Evolutionary conservation across 2,797 vertebrate species (phyloP), one percentile per base, ranked within the genome.

Genomic region (Clarias pachynema): DNA sequence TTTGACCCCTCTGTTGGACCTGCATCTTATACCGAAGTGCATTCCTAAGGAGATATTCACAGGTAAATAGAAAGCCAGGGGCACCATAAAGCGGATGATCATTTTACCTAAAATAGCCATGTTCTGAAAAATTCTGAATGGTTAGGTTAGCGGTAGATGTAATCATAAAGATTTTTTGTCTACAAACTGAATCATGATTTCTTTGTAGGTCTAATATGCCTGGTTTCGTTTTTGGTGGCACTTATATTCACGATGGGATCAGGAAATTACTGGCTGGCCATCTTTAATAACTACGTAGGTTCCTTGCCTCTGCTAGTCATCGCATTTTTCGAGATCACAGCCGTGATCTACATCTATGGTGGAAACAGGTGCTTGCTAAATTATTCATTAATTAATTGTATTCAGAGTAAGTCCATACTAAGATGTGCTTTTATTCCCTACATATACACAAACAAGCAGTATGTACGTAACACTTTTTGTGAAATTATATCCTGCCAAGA

Each of bases 211-310:
- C 75, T 96, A 68, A 92, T 94, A 18, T 97, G 96, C 80, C 83
- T 97, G 29, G n/a, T 81, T 59, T 94, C 89, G 79, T 96, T 97
- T 87, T 22, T 89, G 62, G 24, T 87, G 24, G 93, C 95, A 56
- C 92, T 95, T 29, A 93, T 96, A 86, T 97, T 97, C 86, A 95
- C 95, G 0, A 73, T 96, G 94, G 92, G 93, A 81, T 96, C 96
- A 0, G 96, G 97, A 16, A 97, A 92, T 91, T 97, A 97, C 90
- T 97, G 97, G 96, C 92, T 97, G 15, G 94, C 93, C 87, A 92
- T 96, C 87, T 97, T 97, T 65, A 97, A 97, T 91, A 94, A 31
- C 85, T 96, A 93, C 0, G 94, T 92, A 0, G 94, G 89, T 0
- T 95, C 96, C 0, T 20, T 97, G 81, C 95, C 95, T 89, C 92